Percentiles rank a stretch among this genome's conserved stretches.
These are phyloP conservation scores for Austrofundulus limnaeus DNA, from an alignment of 2,113 vertebrate genomes.

Conservation along the genomic window DNA sequence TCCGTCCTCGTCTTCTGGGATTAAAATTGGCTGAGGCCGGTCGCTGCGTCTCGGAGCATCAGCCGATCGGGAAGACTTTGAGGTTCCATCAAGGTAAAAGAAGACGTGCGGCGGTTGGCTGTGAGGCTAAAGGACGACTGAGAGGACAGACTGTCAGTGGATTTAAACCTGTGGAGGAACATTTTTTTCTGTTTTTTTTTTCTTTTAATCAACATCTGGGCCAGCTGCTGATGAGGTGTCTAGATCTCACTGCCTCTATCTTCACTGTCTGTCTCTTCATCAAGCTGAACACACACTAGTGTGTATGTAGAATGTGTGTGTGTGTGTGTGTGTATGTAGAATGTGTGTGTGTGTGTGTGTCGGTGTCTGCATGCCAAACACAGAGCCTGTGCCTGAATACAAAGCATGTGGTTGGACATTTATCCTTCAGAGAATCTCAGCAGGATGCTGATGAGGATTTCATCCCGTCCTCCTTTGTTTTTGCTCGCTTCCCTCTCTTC, in stretches of 20 bases:
- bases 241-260: conserved; percentile 45
- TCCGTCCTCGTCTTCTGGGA: conserved; percentile 53
- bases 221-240: conserved; percentile 69
- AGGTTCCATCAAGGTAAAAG: conserved; percentile 49
- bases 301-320: conserved; percentile 30
- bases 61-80: conserved; percentile 35
- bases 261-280: conserved; percentile 27
- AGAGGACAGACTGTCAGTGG: conserved; percentile 70
- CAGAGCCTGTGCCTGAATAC: conserved; percentile 35
- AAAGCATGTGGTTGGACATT: conserved; percentile 28
- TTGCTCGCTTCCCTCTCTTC: conserved; percentile 20
- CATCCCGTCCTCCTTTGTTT: conserved; percentile 30
- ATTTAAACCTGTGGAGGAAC: conserved; percentile 65
- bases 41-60: conserved; percentile 40
- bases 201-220: conserved; percentile 48
- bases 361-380: conserved; percentile 44
- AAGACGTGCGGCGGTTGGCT: conserved; percentile 61
- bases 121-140: conserved; percentile 70
- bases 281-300: conserved; percentile 22
- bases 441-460: conserved; percentile 38
- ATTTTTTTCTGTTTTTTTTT: conserved; percentile 31
- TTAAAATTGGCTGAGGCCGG: conserved; percentile 65
- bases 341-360: conserved; percentile 8
- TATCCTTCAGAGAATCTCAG: conserved; percentile 17
- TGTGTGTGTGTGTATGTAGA: conserved; percentile 35